Percentiles rank a stretch among this genome's conserved stretches.
phyloP scores from a whole-genome alignment of 2,113 vertebrate genomes.

The Porphyrio hochstetteri region DNA sequence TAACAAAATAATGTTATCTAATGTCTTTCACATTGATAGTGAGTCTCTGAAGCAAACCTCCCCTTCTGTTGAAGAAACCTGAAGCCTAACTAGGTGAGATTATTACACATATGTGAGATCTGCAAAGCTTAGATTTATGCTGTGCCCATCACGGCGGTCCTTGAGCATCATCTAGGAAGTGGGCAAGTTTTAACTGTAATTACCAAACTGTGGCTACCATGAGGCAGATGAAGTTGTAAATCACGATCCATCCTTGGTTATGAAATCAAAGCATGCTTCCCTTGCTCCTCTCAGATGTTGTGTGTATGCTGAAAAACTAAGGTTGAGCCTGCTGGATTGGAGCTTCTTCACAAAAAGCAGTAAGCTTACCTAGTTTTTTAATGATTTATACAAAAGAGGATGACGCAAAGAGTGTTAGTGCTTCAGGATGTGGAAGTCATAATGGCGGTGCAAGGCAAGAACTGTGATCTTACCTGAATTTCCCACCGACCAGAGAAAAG shows the following conservation, averaged over 20 bases:
- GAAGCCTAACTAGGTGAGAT: background rate
- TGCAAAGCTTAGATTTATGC: background rate
- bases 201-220: background rate
- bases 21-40: background rate
- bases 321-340: background rate
- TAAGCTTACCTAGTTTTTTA: background rate
- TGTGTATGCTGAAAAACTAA: background rate
- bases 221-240: background rate
- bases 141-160: background rate
- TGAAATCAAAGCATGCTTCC: background rate
- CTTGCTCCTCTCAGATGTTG: background rate
- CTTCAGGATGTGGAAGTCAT: background rate
- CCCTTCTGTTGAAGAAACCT: background rate
- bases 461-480: background rate
- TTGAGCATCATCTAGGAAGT: background rate
- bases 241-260: background rate
- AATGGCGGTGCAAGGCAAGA: background rate
- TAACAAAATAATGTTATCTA: background rate
- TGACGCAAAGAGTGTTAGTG: background rate
- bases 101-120: background rate
- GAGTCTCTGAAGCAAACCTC: background rate
- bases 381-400: background rate
- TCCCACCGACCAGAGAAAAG: background rate
- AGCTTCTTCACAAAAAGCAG: background rate
- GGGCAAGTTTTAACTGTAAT: background rate